Conservation (phyloP, 2,797 vertebrate species). For the Limnodromus scolopaceus region DNA sequence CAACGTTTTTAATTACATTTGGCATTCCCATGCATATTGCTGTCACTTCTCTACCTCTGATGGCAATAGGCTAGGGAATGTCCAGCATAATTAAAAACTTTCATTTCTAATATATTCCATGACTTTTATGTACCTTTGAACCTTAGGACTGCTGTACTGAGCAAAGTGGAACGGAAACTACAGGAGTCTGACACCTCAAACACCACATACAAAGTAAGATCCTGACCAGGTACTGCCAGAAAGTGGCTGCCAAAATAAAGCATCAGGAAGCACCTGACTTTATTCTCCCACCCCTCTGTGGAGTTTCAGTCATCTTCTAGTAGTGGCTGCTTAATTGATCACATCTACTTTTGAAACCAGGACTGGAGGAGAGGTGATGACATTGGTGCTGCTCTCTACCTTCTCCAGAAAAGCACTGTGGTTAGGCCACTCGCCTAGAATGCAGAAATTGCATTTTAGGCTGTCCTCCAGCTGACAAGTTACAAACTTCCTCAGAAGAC, state of each 20-base stretch:
- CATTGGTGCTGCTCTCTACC: neutral
- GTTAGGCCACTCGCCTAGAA: neutral
- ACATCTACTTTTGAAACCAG: neutral
- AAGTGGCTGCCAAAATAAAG: neutral
- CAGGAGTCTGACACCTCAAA: neutral
- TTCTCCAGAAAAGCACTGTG: neutral
- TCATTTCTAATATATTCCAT: constrained; percentile 56
- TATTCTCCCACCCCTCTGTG: neutral
- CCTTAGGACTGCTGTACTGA: constrained; percentile 38
- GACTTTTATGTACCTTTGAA: constrained; percentile 53
- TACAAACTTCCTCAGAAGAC: neutral
- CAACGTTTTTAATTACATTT: constrained; percentile 63
- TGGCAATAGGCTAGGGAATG: constrained; percentile 48
- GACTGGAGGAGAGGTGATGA: neutral
- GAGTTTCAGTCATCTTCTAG: neutral
- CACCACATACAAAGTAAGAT: neutral
- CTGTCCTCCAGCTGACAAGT: neutral
- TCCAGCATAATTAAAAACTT: constrained; percentile 73
- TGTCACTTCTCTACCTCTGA: constrained; percentile 61
- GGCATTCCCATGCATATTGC: constrained; percentile 58
- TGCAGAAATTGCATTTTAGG: neutral
- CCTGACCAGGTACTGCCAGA: neutral
- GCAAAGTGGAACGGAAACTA: neutral
- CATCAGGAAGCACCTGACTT: neutral
- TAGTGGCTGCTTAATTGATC: neutral